phyloP scores from a whole-genome alignment of 64 coral and sea anemone genomes.

The Montipora foliosa region DNA sequence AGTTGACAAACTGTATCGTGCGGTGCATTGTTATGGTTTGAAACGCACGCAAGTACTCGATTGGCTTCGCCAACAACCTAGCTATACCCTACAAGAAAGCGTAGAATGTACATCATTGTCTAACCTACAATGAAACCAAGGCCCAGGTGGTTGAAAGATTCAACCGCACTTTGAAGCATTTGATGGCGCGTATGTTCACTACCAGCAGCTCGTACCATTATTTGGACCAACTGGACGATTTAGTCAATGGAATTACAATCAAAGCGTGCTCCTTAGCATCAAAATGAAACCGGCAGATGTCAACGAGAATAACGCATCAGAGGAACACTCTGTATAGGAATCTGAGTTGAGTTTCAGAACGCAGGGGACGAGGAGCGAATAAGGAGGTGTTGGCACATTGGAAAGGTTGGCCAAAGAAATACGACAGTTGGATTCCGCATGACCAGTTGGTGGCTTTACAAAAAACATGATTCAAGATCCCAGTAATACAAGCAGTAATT shows the following conservation, averaged over 20 bases:
- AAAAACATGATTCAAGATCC: background rate
- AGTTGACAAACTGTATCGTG: too few species aligned
- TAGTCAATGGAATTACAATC: background rate
- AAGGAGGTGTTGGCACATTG: conserved; percentile 6
- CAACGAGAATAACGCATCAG: too few species aligned
- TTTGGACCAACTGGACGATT: background rate
- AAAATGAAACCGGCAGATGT: too few species aligned
- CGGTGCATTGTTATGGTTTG: too few species aligned
- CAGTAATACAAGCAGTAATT: background rate
- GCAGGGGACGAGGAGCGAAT: background rate
- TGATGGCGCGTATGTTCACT: conserved; percentile 42
- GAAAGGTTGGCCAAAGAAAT: background rate
- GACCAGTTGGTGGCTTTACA: background rate
- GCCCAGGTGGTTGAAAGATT: conserved; percentile 42
- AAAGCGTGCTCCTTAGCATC: background rate
- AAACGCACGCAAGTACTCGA: too few species aligned
- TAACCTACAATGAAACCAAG: conserved; percentile 44
- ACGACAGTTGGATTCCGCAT: background rate
- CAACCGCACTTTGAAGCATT: conserved; percentile 34
- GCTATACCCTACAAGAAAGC: too few species aligned
- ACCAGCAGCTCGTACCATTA: background rate
- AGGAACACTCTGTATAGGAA: too few species aligned
- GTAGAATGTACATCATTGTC: conserved; percentile 19
- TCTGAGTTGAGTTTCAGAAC: background rate
- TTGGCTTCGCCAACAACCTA: too few species aligned